Evolutionary conservation across 2,888 invertebrate species (phyloP), one percentile per base, ranked within the genome.

Genomic region (Hofmannophila pseudospretella): DNA sequence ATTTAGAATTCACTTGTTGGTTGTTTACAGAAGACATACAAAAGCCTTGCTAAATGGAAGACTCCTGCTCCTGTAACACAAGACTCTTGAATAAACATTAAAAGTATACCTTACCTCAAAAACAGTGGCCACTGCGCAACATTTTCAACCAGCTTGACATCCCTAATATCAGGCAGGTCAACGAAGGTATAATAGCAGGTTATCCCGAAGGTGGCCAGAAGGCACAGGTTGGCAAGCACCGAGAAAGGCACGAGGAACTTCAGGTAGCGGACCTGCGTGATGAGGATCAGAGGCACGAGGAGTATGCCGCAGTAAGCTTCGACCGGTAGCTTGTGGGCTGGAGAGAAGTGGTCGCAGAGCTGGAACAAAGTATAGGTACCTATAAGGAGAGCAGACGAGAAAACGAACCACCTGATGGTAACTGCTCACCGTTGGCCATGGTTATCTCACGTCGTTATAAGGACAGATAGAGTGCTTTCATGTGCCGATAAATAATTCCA

Each of bases 231-330:
- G 14, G 98, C 98, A 11, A 96, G 64, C 38, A 94, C 84, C 0
- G 98, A 97, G 69, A 97, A 95, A 0, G 96, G 96, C 2, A 97
- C 95, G 27, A 98, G 79, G 56, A 91, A 92, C 67, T 93, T 94
- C 0, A 98, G 86, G 56, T 94, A 90, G 29, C 95, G 61, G 34
- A 84, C 64, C 69, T 93, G 93, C 3, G 91, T 91, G 30, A 94
- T 88, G 0, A 94, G 63, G 7, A 95, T 73, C 10, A 94, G 73
- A 0, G 94, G 94, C 0, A 94, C 52, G 2, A 93, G 70, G 0
- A 94, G 69, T 1, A 93, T 75, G 0, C 90, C 80, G 59, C 94
- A 91, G 69, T 93, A 93, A 8, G 90, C 71, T 32, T 90, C 81
- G 0, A 90, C 70, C 33, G 90, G 76, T 48, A 85, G 77, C 42